Conservation (phyloP, 1,140 invertebrate genomes). For the Drosophila varians region DNA sequence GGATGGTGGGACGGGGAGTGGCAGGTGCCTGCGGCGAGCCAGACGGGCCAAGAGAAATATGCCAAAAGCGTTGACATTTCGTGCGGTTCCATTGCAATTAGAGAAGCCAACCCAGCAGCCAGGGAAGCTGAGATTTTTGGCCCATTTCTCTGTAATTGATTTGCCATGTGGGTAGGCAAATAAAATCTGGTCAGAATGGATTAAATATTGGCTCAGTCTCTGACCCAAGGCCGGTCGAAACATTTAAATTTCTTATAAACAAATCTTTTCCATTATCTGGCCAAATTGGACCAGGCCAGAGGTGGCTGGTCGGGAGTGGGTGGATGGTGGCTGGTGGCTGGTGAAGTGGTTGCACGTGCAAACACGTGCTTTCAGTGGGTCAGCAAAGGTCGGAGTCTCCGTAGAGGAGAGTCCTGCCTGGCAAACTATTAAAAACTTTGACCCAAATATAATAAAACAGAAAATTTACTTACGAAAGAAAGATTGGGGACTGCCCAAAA, state of each 20-base stretch:
- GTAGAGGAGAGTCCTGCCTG: conserved; percentile 23
- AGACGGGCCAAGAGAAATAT: conserved; percentile 54
- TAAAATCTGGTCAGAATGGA: conserved; percentile 53
- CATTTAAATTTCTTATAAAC: conserved; percentile 65
- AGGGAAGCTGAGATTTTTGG: conserved; percentile 16
- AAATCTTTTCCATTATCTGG: conserved; percentile 59
- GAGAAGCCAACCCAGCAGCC: conserved; percentile 49
- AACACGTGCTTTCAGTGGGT: conserved; percentile 28
- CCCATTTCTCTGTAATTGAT: conserved; percentile 62
- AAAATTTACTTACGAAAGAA: conserved; percentile 55
- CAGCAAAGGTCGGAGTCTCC: conserved; percentile 27
- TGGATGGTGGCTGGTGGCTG: no score
- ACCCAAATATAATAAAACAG: conserved; percentile 77
- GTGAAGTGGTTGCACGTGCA: conserved; percentile 14
- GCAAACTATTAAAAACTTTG: conserved; percentile 77
- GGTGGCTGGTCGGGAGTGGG: no score
- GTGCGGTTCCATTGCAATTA: conserved; percentile 70
- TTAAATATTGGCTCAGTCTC: conserved; percentile 47
- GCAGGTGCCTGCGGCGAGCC: conserved; percentile 56
- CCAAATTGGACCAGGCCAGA: neutral
- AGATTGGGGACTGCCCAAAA: neutral
- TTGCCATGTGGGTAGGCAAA: conserved; percentile 53
- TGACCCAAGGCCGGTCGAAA: conserved; percentile 12
- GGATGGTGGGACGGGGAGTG: conserved; percentile 38
- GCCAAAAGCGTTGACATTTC: conserved; percentile 74